These are phyloP conservation scores for Hoplias malabaricus DNA, from an alignment of 2,113 vertebrate genomes.

Conservation along the genomic window DNA sequence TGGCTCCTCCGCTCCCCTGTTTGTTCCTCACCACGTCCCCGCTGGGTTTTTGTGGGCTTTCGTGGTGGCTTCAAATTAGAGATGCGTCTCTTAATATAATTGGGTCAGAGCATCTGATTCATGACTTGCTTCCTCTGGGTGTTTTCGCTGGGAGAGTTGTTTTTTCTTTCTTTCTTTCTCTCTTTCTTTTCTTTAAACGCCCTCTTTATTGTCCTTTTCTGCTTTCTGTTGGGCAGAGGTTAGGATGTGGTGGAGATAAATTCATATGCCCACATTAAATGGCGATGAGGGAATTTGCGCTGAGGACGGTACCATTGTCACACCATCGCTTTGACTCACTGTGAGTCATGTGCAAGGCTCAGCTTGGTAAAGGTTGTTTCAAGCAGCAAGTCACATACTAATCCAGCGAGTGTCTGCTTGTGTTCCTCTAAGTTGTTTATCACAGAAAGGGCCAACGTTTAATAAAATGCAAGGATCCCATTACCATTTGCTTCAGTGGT, in stretches of 20 bases:
- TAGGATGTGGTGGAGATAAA: slow-evolving; percentile 5
- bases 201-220: background rate
- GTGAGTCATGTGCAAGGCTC: slow-evolving; percentile 5
- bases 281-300: background rate
- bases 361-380: slow-evolving; percentile 10
- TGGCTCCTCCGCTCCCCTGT: slow-evolving; percentile 18
- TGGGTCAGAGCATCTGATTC: slow-evolving; percentile 6
- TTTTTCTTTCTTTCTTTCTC: background rate
- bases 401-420: background rate
- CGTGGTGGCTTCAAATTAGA: slow-evolving; percentile 14
- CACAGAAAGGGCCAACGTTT: background rate
- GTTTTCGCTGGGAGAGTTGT: slow-evolving; percentile 2
- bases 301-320: background rate
- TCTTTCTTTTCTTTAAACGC: background rate
- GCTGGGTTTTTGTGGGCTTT: slow-evolving; percentile 32
- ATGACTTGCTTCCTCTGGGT: slow-evolving; percentile 9
- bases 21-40: slow-evolving; percentile 19
- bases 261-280: slow-evolving; percentile 15
- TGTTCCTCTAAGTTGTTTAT: background rate
- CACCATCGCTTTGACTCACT: background rate
- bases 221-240: background rate
- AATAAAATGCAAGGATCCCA: background rate
- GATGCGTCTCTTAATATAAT: slow-evolving; percentile 22
- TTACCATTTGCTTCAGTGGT: slow-evolving; percentile 8
- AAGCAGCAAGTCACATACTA: background rate